phyloP scores from a whole-genome alignment of 2,797 vertebrate genomes.

The Jordanella pulchra region DNA sequence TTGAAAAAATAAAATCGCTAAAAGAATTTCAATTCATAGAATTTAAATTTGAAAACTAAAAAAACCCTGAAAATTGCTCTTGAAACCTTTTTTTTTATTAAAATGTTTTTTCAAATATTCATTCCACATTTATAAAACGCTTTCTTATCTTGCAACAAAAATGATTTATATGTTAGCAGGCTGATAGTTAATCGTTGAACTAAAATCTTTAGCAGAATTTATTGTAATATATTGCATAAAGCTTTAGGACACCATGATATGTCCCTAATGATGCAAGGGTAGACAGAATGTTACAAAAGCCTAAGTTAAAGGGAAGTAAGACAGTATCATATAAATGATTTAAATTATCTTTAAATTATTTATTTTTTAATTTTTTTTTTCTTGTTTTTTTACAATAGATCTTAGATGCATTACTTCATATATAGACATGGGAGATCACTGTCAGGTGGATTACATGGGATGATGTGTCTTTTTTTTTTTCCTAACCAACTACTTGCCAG shows the following conservation, averaged over 20 bases:
- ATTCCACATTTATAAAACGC: too few species aligned
- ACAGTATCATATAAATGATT: not conserved
- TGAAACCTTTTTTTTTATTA: too few species aligned
- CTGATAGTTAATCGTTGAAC: conserved; percentile 37
- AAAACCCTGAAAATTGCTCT: too few species aligned
- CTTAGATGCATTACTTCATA: conserved; percentile 61
- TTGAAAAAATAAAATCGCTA: too few species aligned
- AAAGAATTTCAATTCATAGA: too few species aligned
- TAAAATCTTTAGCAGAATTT: conserved; percentile 47
- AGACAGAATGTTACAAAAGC: too few species aligned
- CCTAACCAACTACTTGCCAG: conserved; percentile 39
- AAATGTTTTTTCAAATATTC: too few species aligned
- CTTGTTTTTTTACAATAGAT: conserved; percentile 59
- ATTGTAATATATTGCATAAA: conserved; percentile 36
- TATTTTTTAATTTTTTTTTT: too few species aligned
- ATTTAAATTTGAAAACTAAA: too few species aligned
- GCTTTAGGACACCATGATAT: conserved; percentile 34
- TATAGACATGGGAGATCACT: conserved; percentile 68
- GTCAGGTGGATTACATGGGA: conserved; percentile 78
- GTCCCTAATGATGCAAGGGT: not conserved
- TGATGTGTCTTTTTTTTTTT: conserved; percentile 60
- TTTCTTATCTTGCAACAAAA: too few species aligned
- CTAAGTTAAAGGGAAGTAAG: conserved; percentile 11
- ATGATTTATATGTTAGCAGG: conserved; percentile 19
- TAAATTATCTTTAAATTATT: too few species aligned